Evolutionary conservation across 1,140 invertebrate genomes (phyloP), one percentile per base, ranked within the genome.

Genomic region (Eulimnadia texana): DNA sequence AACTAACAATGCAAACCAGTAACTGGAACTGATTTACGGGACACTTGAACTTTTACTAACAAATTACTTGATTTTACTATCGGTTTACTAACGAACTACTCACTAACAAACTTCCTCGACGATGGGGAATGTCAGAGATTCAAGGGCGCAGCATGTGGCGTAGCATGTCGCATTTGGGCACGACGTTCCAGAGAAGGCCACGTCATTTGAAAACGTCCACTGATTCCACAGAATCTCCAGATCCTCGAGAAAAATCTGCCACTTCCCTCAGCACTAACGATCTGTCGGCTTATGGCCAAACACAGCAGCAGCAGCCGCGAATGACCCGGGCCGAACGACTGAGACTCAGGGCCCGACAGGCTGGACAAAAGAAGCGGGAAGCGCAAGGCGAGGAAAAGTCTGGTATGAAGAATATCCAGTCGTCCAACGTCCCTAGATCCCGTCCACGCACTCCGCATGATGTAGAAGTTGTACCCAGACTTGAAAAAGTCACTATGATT

Each of bases 271-370:
- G 33, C 33, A 42, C 33, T 6, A 73, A 58, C 72, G 73, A 60
- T 70, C 71, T 61, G 74, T 75, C 69, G 76, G 74, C 65, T 75
- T 76, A 63, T 74, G 75, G 71, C 79, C 78, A 72, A 79, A 79
- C 75, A 72, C 75, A 42, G 33, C 33, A 42, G 33, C 72, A 71
- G 33, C 69, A 72, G 50, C 74, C 77, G 50, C 72, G 77, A 63
- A 71, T 74, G 62, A 79, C 77, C 16, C 71, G 78, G 60, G 78
- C 79, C 55, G 77, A 80, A 69, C 72, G 76, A 67, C 69, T 80
- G 24, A 73, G 78, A 47, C 74, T 73, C 57, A 75, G 75, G 66
- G 77, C 77, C 3, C 72, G 77, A 61, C 16, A 9, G 33, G 33
- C 33, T 16, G 77, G 78, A 28, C 47, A 50, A 70, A 50, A 56